A percentile compares a stretch with the other conserved stretches of the same genome.
phyloP scores from a whole-genome alignment of 2,888 invertebrate species.

The Corythucha ciliata region DNA sequence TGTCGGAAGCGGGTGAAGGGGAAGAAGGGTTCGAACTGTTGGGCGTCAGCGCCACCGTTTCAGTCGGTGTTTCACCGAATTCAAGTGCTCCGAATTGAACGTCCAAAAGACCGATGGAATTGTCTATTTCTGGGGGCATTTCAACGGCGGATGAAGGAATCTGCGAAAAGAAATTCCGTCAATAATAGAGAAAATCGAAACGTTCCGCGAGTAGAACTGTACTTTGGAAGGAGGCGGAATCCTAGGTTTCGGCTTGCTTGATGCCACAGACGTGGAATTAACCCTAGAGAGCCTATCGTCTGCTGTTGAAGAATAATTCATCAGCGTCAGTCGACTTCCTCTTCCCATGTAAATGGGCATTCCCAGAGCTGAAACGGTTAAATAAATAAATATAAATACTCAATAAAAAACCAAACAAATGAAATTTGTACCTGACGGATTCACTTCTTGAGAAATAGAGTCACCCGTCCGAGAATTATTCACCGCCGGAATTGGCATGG shows the following conservation, averaged over 20 bases:
- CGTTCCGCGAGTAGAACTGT: slow-evolving; percentile 30
- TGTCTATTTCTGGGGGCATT: slow-evolving; percentile 79
- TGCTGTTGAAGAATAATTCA: slow-evolving; percentile 10
- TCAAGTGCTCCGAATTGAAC: slow-evolving; percentile 61
- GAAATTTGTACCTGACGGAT: neutral
- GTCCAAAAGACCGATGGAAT: slow-evolving; percentile 68
- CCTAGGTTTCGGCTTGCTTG: slow-evolving; percentile 48
- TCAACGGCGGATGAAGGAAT: slow-evolving; percentile 91
- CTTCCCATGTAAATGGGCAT: slow-evolving; percentile 18
- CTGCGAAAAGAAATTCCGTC: slow-evolving; percentile 43
- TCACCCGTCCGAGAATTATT: too few relatives aligned
- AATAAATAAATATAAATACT: neutral
- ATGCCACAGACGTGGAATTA: too few relatives aligned
- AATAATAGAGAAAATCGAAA: neutral
- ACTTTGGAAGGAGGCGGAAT: slow-evolving; percentile 80
- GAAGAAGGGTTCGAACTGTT: slow-evolving; percentile 35
- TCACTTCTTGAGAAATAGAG: too few relatives aligned
- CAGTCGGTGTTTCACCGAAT: slow-evolving; percentile 41
- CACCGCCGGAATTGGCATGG: too few relatives aligned
- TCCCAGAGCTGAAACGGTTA: slow-evolving; percentile 9
- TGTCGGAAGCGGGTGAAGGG: slow-evolving; percentile 37
- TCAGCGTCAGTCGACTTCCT: slow-evolving; percentile 15
- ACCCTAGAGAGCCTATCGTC: slow-evolving; percentile 21
- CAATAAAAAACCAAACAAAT: neutral
- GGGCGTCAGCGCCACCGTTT: slow-evolving; percentile 40